phyloP scores from a whole-genome alignment of 2,888 invertebrate species.

The Griposia aprilina region DNA sequence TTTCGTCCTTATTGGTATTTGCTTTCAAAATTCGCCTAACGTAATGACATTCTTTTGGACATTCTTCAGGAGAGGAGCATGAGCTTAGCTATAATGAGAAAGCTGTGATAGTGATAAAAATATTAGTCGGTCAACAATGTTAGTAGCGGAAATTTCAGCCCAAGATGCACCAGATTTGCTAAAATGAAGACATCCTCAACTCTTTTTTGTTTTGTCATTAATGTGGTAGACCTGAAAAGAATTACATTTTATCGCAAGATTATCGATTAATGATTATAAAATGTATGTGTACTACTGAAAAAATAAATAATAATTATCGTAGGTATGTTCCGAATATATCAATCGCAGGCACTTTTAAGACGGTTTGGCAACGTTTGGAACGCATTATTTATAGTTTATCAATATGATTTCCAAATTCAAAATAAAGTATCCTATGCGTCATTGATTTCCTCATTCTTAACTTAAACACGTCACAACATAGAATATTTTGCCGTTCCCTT shows the following conservation, averaged over 20 bases:
- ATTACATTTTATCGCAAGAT: too few species aligned
- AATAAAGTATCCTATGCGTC: neutral
- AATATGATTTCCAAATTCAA: neutral
- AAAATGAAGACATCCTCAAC: neutral
- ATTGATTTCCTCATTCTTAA: slow-evolving; percentile 4
- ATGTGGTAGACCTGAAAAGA: too few species aligned
- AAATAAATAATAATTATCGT: neutral
- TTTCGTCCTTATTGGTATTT: slow-evolving; percentile 2
- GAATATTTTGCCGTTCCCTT: slow-evolving; percentile 32
- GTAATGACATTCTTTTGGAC: neutral
- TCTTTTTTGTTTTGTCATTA: too few species aligned
- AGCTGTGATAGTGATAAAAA: neutral
- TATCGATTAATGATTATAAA: too few species aligned
- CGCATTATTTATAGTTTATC: neutral
- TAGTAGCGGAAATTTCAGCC: neutral
- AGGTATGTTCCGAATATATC: neutral
- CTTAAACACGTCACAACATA: slow-evolving; percentile 7
- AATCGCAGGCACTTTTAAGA: neutral
- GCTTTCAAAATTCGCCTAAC: neutral
- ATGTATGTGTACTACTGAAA: too few species aligned
- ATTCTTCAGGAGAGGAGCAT: neutral
- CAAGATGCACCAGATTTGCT: neutral
- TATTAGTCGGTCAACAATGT: neutral
- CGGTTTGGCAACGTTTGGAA: neutral
- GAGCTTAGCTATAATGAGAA: neutral